These are phyloP conservation scores for Bolborhynchus lineola DNA, from an alignment of 2,113 vertebrate species.

Conservation along the genomic window DNA sequence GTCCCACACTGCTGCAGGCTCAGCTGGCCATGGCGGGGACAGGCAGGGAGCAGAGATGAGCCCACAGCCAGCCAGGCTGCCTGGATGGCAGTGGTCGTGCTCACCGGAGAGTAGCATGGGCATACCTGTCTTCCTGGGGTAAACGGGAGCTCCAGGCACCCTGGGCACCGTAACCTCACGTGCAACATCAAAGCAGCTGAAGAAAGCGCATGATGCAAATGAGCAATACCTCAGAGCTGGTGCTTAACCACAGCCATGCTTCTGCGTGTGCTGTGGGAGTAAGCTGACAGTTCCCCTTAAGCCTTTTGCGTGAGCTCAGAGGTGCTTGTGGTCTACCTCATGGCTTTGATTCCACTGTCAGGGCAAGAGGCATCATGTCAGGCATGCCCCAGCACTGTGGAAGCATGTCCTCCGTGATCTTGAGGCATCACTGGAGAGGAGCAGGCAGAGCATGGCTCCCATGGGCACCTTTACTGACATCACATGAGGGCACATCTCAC, in stretches of 20 bases:
- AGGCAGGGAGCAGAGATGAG: background rate
- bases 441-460: background rate
- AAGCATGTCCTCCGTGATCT: background rate
- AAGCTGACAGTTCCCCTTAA: background rate
- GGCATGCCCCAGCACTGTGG: background rate
- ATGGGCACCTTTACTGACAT: rapidly evolving
- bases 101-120: background rate
- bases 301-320: background rate
- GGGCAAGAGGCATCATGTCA: background rate
- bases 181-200: background rate
- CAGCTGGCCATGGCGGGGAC: background rate
- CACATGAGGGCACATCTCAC: rapidly evolving
- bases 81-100: rapidly evolving
- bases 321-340: rapidly evolving
- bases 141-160: background rate
- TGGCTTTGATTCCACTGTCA: background rate
- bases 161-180: background rate
- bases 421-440: background rate
- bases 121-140: background rate
- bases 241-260: background rate
- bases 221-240: conserved; percentile 21
- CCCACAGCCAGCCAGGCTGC: background rate
- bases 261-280: background rate
- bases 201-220: background rate
- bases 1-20: background rate